Evolutionary conservation across 2,113 vertebrate genomes (phyloP), one percentile per base, ranked within the genome.

Genomic region (Indicator maculatus): DNA sequence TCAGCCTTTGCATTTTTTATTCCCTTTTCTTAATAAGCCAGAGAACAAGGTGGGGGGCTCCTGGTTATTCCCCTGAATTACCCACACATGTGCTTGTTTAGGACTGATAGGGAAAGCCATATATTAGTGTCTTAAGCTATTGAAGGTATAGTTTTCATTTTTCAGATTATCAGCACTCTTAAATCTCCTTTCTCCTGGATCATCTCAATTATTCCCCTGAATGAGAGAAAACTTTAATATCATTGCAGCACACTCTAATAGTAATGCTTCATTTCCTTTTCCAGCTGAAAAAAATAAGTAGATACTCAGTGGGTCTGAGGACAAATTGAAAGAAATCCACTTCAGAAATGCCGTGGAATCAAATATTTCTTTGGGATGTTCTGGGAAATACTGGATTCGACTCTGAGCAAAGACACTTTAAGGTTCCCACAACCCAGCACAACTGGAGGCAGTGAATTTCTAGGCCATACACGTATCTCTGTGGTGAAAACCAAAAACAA

Each of bases 1-100:
- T 75, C 58, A 27, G 16, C 2, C 3, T 59, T 36, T 47, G 21
- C 41, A 45, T 41, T 81, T 77, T 30, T 80, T 44, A 38, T 16
- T 77, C 18, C 11, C 2, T 47, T 64, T 50, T 70, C 45, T 77
- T 69, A 76, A 45, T 23, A 88, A 66, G 12, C 11, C 36, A 30
- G 33, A 44, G 24, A 47, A 67, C 12, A 55, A 78, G 0, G 2
- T 24, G 7, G 11, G 11, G 8, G 18, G 4, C 16, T 21, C 31
- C 36, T 0, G 0, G 19, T 28, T 44, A 53, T 83, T 3, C 4
- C 18, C 11, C 21, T n/a, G 3, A 41, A 23, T 33, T 28, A 36
- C 20, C 12, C 38, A 78, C 1, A 2, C 5, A 1, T 64, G 50
- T 52, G 50, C 50, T 73, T 66, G 58, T 66, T 78, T 76, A 88